A percentile compares a stretch with the other conserved stretches of the same genome.
Conservation (phyloP, 2,113 vertebrate species). For the Cheirogaleus medius region DNA sequence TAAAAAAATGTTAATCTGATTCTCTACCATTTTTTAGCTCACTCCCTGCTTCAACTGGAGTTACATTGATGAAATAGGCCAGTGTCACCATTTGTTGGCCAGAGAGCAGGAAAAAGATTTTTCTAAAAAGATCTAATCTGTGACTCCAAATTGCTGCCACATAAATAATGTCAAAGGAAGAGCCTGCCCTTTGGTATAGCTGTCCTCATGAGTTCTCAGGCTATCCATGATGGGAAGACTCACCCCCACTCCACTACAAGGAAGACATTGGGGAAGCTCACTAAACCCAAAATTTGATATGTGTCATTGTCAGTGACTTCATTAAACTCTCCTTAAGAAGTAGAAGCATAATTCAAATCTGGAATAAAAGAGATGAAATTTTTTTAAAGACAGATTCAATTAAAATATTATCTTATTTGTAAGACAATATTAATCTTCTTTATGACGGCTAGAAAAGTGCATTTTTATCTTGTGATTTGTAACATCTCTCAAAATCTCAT, state of each 20-base stretch:
- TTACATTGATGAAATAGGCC: constrained; percentile 31
- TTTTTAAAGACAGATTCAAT: neutral
- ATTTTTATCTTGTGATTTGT: neutral
- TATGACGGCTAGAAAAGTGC: constrained; percentile 26
- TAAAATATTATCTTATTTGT: neutral
- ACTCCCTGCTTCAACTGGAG: neutral
- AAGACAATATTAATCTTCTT: neutral
- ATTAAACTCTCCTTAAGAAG: constrained; percentile 41
- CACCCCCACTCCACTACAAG: neutral
- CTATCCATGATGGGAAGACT: neutral
- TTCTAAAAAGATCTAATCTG: constrained; percentile 62
- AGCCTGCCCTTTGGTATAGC: neutral
- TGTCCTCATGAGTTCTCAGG: neutral
- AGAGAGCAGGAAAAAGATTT: constrained; percentile 48
- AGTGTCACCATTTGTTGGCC: constrained; percentile 26
- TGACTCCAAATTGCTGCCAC: constrained; percentile 47
- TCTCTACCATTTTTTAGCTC: neutral
- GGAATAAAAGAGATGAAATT: constrained; percentile 17
- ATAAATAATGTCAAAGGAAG: constrained; percentile 54
- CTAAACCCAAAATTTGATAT: neutral
- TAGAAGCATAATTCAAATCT: constrained; percentile 16
- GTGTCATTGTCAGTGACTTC: neutral
- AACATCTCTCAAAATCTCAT: neutral
- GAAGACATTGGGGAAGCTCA: neutral
- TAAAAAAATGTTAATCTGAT: constrained; percentile 43